These are phyloP conservation scores for Heliconius congener DNA, from an alignment of 1,140 invertebrate species.

Conservation along the genomic window DNA sequence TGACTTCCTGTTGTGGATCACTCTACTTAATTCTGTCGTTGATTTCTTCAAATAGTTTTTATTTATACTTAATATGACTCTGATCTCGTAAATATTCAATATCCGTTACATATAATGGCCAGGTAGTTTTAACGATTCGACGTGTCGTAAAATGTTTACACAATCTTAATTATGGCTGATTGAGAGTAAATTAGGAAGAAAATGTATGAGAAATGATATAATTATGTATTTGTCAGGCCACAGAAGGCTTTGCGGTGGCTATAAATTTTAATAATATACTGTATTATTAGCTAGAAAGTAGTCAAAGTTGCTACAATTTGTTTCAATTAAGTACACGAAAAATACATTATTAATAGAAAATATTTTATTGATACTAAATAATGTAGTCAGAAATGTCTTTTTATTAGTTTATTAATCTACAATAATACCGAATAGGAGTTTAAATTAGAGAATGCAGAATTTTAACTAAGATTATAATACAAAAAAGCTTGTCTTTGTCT, in stretches of 20 bases:
- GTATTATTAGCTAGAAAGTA: slow-evolving; percentile 11
- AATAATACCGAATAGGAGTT: background rate
- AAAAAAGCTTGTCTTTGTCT: background rate
- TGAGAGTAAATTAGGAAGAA: slow-evolving; percentile 31
- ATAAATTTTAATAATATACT: slow-evolving; percentile 11
- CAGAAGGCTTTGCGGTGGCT: slow-evolving; percentile 17
- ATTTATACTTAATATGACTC: slow-evolving; percentile 37
- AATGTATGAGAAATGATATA: slow-evolving; percentile 31
- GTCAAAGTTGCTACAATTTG: background rate
- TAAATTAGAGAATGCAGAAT: background rate
- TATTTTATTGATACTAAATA: slow-evolving; percentile 6
- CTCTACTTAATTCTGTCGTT: slow-evolving; percentile 44
- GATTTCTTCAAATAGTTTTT: slow-evolving; percentile 42
- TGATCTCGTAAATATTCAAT: slow-evolving; percentile 43
- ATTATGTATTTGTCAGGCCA: slow-evolving; percentile 23
- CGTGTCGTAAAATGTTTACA: slow-evolving; percentile 40
- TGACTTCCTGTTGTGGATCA: slow-evolving; percentile 52
- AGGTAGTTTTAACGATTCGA: slow-evolving; percentile 31
- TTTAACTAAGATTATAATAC: too few species aligned
- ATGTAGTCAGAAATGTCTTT: background rate
- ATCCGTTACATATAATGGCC: slow-evolving; percentile 30
- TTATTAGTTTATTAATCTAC: background rate
- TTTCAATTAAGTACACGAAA: slow-evolving; percentile 10
- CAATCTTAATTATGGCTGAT: slow-evolving; percentile 34
- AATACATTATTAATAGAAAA: background rate